These are phyloP conservation scores for Pyrochroa serraticornis DNA, from an alignment of 2,888 invertebrate species.

Conservation along the genomic window DNA sequence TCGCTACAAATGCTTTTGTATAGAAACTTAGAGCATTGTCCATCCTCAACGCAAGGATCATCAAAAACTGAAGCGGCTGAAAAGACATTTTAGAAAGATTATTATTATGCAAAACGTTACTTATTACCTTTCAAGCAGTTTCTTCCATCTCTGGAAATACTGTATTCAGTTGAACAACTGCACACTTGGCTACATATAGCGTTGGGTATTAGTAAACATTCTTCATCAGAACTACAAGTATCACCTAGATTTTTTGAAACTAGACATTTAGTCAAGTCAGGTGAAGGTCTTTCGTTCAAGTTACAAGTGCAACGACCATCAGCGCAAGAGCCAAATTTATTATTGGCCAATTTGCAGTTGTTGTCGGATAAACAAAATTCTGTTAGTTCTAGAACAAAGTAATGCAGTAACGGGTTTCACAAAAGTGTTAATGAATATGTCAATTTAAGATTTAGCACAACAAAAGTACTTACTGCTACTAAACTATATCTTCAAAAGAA, in stretches of 20 bases:
- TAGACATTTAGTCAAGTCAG: constrained; percentile 46
- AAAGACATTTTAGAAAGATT: constrained; percentile 10
- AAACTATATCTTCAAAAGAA: too few relatives aligned
- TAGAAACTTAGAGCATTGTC: constrained; percentile 51
- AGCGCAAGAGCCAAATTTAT: constrained; percentile 46
- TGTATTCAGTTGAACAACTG: constrained; percentile 47
- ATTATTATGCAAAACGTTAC: constrained; percentile 2
- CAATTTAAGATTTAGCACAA: constrained; percentile 1
- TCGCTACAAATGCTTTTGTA: constrained; percentile 40
- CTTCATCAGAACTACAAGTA: constrained; percentile 44
- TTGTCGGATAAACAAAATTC: constrained; percentile 46
- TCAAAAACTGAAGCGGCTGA: constrained; percentile 50
- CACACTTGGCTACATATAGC: constrained; percentile 50
- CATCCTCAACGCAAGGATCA: constrained; percentile 48
- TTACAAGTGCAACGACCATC: constrained; percentile 50
- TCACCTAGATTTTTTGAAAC: constrained; percentile 43
- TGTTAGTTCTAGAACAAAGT: constrained; percentile 44
- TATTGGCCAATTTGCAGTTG: constrained; percentile 48
- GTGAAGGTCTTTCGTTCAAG: constrained; percentile 40
- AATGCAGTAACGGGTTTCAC: too few relatives aligned
- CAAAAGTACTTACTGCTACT: too few relatives aligned
- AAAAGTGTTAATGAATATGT: background rate
- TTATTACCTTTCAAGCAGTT: constrained; percentile 52
- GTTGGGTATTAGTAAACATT: constrained; percentile 46
- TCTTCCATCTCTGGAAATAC: constrained; percentile 43